These are phyloP conservation scores for Pipra filicauda DNA, from an alignment of 2,113 vertebrate species.

Conservation along the genomic window DNA sequence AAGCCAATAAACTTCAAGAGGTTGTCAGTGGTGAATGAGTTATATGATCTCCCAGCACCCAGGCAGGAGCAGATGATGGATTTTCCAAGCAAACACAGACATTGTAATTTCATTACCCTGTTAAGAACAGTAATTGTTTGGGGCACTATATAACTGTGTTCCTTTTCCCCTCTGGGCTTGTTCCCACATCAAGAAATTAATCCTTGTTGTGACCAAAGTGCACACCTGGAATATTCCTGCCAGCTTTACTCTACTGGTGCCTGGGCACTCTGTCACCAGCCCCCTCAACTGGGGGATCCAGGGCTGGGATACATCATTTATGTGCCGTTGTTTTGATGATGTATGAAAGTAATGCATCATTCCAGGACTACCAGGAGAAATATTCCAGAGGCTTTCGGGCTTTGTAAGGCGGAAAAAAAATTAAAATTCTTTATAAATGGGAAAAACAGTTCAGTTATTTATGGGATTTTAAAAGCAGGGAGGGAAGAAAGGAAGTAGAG, in stretches of 20 bases:
- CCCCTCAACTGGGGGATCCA: neutral
- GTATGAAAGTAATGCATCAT: neutral
- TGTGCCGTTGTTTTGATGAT: neutral
- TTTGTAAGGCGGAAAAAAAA: neutral
- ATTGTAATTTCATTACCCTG: neutral
- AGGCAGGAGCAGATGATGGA: neutral
- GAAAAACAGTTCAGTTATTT: slow-evolving; percentile 12
- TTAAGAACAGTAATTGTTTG: neutral
- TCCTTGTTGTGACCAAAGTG: neutral
- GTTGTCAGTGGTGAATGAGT: neutral
- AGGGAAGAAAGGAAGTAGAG: neutral
- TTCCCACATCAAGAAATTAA: neutral
- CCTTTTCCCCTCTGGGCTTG: neutral
- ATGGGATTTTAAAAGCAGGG: neutral
- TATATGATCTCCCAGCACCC: neutral
- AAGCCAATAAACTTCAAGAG: neutral
- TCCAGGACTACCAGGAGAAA: neutral
- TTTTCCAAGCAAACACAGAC: neutral
- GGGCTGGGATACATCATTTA: neutral
- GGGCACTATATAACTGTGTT: neutral
- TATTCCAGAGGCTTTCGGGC: neutral
- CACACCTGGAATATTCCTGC: neutral
- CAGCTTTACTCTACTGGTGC: neutral
- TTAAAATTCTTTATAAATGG: neutral
- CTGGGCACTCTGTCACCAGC: neutral